Evolutionary conservation across 1,140 invertebrate genomes (phyloP), one percentile per base, ranked within the genome.

Genomic region (Sinonovacula constricta): DNA sequence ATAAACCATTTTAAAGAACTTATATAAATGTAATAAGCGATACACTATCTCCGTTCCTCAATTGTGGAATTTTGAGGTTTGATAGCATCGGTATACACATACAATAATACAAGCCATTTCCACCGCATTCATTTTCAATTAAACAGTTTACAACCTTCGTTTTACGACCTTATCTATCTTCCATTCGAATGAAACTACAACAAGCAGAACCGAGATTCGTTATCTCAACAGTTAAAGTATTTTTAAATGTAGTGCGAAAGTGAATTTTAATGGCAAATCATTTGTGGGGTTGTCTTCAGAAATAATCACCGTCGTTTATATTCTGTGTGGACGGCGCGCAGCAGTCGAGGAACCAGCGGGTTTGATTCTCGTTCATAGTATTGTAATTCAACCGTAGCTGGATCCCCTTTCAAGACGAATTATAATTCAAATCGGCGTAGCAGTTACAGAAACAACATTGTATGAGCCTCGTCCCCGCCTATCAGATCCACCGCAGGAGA

Each of bases 391-490:
- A 30, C 63, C 62, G 28, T 12, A 65, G 67, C 57, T 76, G 33
- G 63, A 67, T 76, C 67, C 72, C 56, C 67, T 76, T 76, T 76
- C 63, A 76, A 62, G 72, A 22, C 39, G 59, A 76, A 76, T 76
- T 76, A 76, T 57, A 62, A 76, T 76, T 76, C 36, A 67, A 76
- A 76, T 76, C 72, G 67, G 62, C 59, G 62, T 59, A 63, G 59
- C 66, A 65, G 53, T 65, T 24, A 54, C 59, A 65, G 36, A 67
- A 45, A 66, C 54, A 39, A 63, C 12, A 36, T 56, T 14, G 30
- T 66, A 59, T 76, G 63, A 67, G 57, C 59, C 56, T 53, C 72
- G 67, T 66, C 14, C 53, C 12, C 30, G 10, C 57, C 36, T 45
- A 34, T 53, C 30, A 22, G 26, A 53, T 39, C 31, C 72, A 12